Base-by-base conservation (phyloP, 2,113 vertebrate genomes). In the Lethenteron reissneri region DNA sequence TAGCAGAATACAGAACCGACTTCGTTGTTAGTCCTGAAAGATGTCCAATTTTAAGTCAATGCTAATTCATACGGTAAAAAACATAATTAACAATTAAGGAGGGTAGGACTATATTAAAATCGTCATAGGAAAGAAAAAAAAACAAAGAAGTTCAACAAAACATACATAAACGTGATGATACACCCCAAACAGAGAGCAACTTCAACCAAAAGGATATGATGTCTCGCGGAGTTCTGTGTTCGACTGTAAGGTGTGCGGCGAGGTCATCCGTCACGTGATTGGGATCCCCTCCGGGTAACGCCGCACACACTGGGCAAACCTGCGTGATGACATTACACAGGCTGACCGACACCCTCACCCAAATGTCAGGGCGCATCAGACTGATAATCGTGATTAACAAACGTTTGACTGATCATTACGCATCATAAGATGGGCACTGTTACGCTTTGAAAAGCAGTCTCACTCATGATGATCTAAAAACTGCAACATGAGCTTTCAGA, bases 181-280 rank as follows among this genome's bases (percentile, higher is more conserved):
- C 56, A 57, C 17, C 11, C 58, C 56, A 21, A 25, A 41, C 17
- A 72, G 64, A 21, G 3, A 70, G n/a, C 10, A 69, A 69, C 57
- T 9, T 21, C 56, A 57, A 21, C 58, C 64, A 56, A 81, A 96
- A 99, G 91, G 94, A 99, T 97, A 99, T 99, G 88, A 97, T 85
- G 85, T 99, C 94, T 88, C 94, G 89, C 81, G 90, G 91, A 80
- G 94, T 90, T 88, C 94, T 89, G 84, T 99, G 94, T 87, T 99
- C 94, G 78, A 99, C 89, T 82, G 92, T 96, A 80, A 99, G 90
- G 82, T 99, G 94, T 85, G 92, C 91, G 82, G 94, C 90, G 76
- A 97, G 97, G 84, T 99, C 94, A 79, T 99, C 94, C 69, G 94
- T 99, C 77, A 97, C 91, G 57, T 99, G 94, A 88, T 99, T 99